Evolutionary conservation across 2,113 vertebrate genomes (phyloP).

Genomic region (Accipiter virgatus): DNA sequence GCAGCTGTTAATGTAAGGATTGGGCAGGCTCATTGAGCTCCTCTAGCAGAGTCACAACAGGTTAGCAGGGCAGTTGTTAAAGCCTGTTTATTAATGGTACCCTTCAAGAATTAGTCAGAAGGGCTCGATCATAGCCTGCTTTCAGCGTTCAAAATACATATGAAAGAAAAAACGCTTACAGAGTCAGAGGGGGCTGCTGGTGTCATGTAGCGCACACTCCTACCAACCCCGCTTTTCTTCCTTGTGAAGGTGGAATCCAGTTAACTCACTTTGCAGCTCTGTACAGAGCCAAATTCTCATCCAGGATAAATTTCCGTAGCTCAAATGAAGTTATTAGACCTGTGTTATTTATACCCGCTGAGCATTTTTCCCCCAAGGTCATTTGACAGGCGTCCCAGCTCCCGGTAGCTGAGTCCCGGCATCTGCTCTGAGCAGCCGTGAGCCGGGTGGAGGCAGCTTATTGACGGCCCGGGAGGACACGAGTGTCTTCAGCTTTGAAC

Average conservation of each 20-base stretch:
- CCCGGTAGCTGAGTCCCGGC: background rate
- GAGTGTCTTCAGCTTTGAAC: background rate
- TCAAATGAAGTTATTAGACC: background rate
- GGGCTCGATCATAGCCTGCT: background rate
- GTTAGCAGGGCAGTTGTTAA: background rate
- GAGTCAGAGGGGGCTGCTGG: background rate
- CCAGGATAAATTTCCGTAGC: background rate
- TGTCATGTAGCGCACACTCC: background rate
- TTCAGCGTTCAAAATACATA: background rate
- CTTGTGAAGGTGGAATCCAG: background rate
- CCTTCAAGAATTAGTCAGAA: background rate
- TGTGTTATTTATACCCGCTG: background rate
- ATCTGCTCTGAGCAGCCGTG: background rate
- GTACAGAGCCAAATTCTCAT: background rate
- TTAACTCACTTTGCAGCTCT: background rate
- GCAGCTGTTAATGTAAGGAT: background rate
- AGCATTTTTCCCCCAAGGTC: background rate
- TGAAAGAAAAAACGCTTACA: background rate
- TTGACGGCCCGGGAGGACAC: background rate
- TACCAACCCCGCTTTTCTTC: background rate
- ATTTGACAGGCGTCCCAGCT: background rate
- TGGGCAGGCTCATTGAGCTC: background rate
- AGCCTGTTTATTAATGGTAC: background rate
- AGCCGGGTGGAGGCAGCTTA: background rate
- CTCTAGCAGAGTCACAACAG: background rate